Evolutionary conservation across 2,797 vertebrate species (phyloP).

Genomic region (Vipera ursinii): DNA sequence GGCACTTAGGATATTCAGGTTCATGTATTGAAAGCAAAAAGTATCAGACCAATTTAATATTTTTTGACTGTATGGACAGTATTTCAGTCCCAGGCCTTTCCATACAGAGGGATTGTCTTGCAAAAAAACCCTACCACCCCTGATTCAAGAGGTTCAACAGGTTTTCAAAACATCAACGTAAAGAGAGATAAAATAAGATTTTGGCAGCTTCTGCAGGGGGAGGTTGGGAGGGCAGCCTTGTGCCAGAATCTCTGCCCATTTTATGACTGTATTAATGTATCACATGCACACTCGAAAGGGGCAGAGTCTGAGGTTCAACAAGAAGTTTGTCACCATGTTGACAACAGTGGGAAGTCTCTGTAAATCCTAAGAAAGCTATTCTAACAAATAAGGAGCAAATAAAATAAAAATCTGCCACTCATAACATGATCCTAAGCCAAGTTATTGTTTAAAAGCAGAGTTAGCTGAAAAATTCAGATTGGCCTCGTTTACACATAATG

Average conservation of each 20-base stretch:
- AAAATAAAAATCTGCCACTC: neutral
- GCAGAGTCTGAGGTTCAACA: neutral
- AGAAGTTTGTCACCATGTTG: neutral
- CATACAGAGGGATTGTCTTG: neutral
- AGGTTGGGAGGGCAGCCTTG: neutral
- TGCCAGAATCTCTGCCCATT: neutral
- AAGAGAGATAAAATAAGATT: neutral
- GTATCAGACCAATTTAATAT: neutral
- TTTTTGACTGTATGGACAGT: neutral
- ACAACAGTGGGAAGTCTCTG: neutral
- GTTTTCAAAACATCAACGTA: neutral
- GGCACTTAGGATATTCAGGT: too few species aligned
- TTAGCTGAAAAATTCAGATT: neutral
- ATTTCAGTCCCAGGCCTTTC: neutral
- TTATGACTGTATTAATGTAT: neutral
- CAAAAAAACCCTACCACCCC: neutral
- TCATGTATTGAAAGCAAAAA: neutral
- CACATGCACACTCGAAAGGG: neutral
- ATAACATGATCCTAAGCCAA: neutral
- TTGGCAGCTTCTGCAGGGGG: neutral
- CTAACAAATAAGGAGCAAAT: neutral
- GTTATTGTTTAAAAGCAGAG: neutral
- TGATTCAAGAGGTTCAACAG: neutral
- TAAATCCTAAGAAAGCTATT: neutral
- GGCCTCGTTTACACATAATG: neutral